Base-by-base conservation (phyloP, 2,113 vertebrate genomes). In the Sylvia atricapilla region DNA sequence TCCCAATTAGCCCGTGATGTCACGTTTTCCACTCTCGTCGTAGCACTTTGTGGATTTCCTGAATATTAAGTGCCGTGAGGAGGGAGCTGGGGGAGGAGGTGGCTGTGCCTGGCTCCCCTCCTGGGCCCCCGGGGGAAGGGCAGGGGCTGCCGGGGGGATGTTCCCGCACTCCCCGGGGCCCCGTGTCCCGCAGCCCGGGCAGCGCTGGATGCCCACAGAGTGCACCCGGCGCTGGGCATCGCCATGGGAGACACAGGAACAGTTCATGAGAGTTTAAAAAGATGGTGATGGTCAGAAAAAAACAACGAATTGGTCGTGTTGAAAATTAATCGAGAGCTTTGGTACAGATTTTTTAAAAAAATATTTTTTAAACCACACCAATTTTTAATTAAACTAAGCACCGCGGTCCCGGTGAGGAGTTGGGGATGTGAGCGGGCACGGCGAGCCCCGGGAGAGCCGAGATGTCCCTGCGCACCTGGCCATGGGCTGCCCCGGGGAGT, bases 11-110 rank as follows among this genome's bases (percentile, higher is more conserved):
- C 66, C 87, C 12, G 50, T 96, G 96, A 95, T 97, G 96, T 97
- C 97, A 97, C 94, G 56, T 93, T 96, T 97, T 97, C 96, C 96
- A 96, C 95, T 93, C 92, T 87, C 87, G 68, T 58, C 72, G 9
- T 70, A 82, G 74, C 91, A 94, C 94, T 96, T 93, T 67, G 70
- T 93, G 96, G 90, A 81, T 96, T 97, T 97, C 96, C 96, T 96
- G 96, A 90, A 64, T 94, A 66, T 94, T 76, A 93, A 96, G 97
- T 91, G 87, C 63, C 31, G 27, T 18, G 78, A 85, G 87, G 88
- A 94, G 53, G 4, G 70, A 89, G 89, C 11, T 37, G 41, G 78
- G 37, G 23, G 46, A 39, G 46, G 67, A 84, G 84, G 62, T 27
- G 41, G 80, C 63, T 35, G 94, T 37, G 84, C 37, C 91, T 64